Percentiles rank a stretch among this genome's conserved stretches.
Conservation (phyloP, 2,888 invertebrate species). For the Meliscaeva auricollis region DNA sequence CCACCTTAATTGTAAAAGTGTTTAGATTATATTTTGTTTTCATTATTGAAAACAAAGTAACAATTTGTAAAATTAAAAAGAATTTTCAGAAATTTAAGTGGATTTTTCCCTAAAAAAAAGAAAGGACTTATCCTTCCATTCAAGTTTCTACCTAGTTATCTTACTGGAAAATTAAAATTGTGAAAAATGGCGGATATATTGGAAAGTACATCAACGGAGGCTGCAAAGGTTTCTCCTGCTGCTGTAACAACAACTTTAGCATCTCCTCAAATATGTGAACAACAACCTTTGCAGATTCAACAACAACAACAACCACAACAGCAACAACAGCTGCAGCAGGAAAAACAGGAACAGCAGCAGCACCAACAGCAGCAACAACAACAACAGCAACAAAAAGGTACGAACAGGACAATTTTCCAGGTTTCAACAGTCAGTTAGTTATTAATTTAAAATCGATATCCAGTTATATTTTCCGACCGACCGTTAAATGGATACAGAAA, state of each 20-base stretch:
- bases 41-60: not conserved
- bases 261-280: conserved; percentile 56
- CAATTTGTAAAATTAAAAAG: not conserved
- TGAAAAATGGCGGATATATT: conserved; percentile 72
- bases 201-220: conserved; percentile 69
- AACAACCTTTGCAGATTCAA: conserved; percentile 27
- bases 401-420: conserved; percentile 15
- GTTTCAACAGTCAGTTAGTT: conserved; percentile 27
- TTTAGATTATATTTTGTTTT: conserved; percentile 1
- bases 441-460: conserved; percentile 65
- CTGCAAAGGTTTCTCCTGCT: conserved; percentile 65
- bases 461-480: conserved; percentile 9
- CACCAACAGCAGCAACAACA: conserved; percentile 55
- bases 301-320: conserved; percentile 39
- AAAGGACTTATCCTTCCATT: conserved; percentile 36
- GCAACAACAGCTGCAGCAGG: conserved; percentile 36
- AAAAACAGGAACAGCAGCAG: conserved; percentile 23
- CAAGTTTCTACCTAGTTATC: conserved; percentile 32
- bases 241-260: conserved; percentile 60
- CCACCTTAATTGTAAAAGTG: conserved; percentile 25
- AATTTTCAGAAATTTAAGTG: conserved; percentile 9
- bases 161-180: conserved; percentile 49
- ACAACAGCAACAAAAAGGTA: conserved; percentile 69
- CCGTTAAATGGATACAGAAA: conserved; percentile 54
- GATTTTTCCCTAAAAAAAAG: conserved; percentile 13